These are phyloP conservation scores for Myzus persicae DNA, from an alignment of 1,140 invertebrate species.

Conservation along the genomic window DNA sequence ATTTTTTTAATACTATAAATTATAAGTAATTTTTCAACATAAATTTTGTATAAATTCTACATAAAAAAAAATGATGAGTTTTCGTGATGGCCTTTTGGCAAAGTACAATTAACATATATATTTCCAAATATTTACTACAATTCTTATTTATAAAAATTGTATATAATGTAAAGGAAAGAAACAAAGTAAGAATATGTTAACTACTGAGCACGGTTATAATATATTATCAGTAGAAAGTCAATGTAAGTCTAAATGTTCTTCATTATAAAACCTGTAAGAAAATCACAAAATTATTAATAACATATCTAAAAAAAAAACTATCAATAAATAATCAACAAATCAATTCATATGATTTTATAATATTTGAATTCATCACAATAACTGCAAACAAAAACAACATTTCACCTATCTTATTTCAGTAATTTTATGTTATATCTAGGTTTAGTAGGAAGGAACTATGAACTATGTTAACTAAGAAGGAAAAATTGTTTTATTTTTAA, in stretches of 20 bases:
- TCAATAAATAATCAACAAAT: neutral
- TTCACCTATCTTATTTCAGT: too few relatives aligned
- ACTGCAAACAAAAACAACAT: neutral
- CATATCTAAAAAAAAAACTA: neutral
- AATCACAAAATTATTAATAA: neutral
- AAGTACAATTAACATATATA: conserved; percentile 13
- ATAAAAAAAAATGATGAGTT: conserved; percentile 10
- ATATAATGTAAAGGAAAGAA: neutral
- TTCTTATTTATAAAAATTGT: neutral
- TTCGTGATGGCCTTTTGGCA: neutral
- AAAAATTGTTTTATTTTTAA: neutral
- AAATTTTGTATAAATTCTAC: conserved; percentile 16
- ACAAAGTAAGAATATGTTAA: conserved; percentile 21
- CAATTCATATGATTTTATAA: too few relatives aligned
- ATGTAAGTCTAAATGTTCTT: conserved; percentile 42
- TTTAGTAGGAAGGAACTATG: neutral
- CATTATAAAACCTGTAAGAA: conserved; percentile 26
- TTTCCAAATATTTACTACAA: neutral
- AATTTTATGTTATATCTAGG: too few relatives aligned
- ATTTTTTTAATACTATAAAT: conserved; percentile 32
- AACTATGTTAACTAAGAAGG: too few relatives aligned
- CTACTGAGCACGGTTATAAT: conserved; percentile 37
- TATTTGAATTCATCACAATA: neutral
- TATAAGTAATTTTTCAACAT: conserved; percentile 4
- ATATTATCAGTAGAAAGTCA: conserved; percentile 36